Evolutionary conservation across 2,797 vertebrate genomes (phyloP).

Genomic region (Falco rusticolus): DNA sequence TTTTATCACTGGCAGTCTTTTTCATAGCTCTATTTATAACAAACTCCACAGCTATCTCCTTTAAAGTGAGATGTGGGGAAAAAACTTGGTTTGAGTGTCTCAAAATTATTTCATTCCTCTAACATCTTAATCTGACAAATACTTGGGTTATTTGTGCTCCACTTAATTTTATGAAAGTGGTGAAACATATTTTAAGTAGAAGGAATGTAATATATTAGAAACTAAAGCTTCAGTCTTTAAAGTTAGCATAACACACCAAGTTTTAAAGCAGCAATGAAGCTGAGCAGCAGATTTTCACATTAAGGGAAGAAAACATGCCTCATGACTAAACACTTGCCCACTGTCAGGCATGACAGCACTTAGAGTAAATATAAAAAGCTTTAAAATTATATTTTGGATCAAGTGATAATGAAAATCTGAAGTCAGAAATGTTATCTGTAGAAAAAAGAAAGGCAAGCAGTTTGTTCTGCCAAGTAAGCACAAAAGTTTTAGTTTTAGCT

Average conservation of each 20-base stretch:
- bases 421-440: neutral
- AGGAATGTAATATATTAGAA: neutral
- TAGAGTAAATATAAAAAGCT: neutral
- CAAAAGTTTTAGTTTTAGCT: neutral
- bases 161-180: neutral
- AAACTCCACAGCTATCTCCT: neutral
- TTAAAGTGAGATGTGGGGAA: neutral
- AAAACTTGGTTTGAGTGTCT: neutral
- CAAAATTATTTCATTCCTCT: neutral
- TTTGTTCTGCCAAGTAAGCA: neutral
- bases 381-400: neutral
- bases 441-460: neutral
- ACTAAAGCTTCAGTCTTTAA: neutral
- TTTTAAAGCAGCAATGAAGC: neutral
- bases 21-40: neutral
- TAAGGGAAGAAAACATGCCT: neutral
- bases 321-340: neutral
- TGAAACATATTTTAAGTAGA: neutral
- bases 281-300: neutral
- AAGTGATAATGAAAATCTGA: neutral
- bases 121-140: constrained; percentile 13
- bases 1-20: neutral
- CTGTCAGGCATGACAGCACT: neutral
- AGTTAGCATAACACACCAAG: neutral
- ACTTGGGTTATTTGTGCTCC: neutral